phyloP scores from a whole-genome alignment of 2,888 invertebrate species.

The Tyria jacobaeae region DNA sequence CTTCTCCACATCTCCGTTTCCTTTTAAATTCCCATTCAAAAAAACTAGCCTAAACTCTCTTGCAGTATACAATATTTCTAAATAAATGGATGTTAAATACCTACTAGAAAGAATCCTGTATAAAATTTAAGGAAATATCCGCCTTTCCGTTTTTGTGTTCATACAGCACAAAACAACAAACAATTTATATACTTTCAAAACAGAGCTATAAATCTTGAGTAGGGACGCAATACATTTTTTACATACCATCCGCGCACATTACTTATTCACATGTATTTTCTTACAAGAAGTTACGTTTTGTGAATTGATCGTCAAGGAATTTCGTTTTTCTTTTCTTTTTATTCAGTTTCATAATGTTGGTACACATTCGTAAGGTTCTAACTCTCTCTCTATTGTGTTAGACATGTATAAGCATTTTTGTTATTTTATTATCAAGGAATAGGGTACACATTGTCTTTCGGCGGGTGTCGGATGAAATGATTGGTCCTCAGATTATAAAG shows the following conservation, averaged over 20 bases:
- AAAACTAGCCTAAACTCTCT: too few relatives aligned
- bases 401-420: too few relatives aligned
- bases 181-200: constrained; percentile 30
- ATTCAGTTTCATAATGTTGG: not conserved
- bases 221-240: constrained; percentile 19
- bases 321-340: not conserved
- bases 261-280: constrained; percentile 30
- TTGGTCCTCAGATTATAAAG: too few relatives aligned
- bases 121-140: not conserved
- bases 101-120: not conserved
- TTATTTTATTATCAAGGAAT: too few relatives aligned
- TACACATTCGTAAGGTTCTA: not conserved
- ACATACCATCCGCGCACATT: constrained; percentile 20
- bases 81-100: not conserved
- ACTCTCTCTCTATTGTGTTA: too few relatives aligned
- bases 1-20: too few relatives aligned
- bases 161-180: constrained; percentile 9
- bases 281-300: constrained; percentile 5
- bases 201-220: constrained; percentile 35
- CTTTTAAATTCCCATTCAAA: too few relatives aligned
- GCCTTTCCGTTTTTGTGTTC: not conserved
- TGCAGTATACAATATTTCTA: too few relatives aligned
- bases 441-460: too few relatives aligned
- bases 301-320: constrained; percentile 5
- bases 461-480: too few relatives aligned